Evolutionary conservation across 2,888 invertebrate species (phyloP), one percentile per base, ranked within the genome.

Genomic region (Magallana nippona): DNA sequence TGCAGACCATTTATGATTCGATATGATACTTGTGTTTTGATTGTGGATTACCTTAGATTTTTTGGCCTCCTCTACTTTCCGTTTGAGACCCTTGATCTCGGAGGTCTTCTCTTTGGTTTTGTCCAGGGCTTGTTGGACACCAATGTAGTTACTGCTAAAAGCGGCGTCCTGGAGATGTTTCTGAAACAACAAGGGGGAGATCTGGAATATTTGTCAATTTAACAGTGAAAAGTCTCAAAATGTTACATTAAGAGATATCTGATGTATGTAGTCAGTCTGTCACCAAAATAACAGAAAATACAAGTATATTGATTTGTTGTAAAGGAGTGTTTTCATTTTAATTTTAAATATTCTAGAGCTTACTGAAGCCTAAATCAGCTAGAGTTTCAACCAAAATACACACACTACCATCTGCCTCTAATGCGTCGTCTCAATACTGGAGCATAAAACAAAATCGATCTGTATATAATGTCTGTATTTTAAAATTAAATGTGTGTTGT

Each of bases 81-180:
- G 83, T 80, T 89, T 88, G 78, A 92, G 83, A 62, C 90, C 88
- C 86, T 87, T 89, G 60, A 92, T 83, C 17, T 89, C 87, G 0
- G 83, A 84, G 19, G 86, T 84, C 13, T 88, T 86, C 44, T 89
- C 89, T 58, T 86, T 84, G 13, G 91, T 87, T 13, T 88, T 87
- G 10, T 90, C 90, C 13, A 92, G 84, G 17, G 89, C 87, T 82
- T 92, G 92, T 79, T 91, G 91, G 17, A 90, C 86, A 13, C 89
- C 91, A 13, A 90, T 87, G 84, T 91, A 90, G 87, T 92, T 90
- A 60, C 89, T 86, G 44, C 86, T 88, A 85, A 91, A 91, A 17
- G 84, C 83, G 8, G 86, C 82, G 11, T 89, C 89, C 58, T 87
- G 89, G 10, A 92, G 57, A 44, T 86, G 86, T 82, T 82, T 86